Conservation (phyloP, 2,888 invertebrate species). For the Panzeria rudis region DNA sequence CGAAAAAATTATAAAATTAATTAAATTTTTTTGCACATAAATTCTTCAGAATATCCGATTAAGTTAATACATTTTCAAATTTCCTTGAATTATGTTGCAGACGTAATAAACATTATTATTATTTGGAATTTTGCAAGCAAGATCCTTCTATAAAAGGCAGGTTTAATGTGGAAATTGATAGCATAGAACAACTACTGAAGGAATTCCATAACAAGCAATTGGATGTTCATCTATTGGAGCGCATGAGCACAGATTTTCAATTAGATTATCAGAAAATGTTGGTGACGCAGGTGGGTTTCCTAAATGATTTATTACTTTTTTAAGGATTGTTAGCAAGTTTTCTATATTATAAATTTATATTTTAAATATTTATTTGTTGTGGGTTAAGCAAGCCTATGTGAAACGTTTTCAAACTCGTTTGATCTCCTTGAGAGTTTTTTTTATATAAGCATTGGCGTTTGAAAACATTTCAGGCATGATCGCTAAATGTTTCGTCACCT, state of each 20-base stretch:
- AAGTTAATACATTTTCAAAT: not conserved
- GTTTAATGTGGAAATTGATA: conserved; percentile 80
- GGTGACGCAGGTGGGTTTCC: conserved; percentile 78
- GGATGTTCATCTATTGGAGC: conserved; percentile 80
- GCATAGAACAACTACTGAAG: conserved; percentile 80
- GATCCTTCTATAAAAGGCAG: conserved; percentile 80
- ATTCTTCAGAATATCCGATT: no score
- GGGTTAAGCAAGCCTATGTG: no score
- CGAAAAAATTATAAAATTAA: no score
- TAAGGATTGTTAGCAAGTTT: not conserved
- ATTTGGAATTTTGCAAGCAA: conserved; percentile 82
- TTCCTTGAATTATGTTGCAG: conserved; percentile 72
- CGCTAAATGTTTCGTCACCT: no score
- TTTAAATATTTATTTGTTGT: not conserved
- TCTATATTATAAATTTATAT: not conserved
- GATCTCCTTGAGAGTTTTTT: no score
- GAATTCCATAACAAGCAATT: conserved; percentile 81
- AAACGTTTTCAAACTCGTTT: no score
- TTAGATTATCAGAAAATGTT: conserved; percentile 82
- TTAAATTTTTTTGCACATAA: no score
- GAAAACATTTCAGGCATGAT: no score
- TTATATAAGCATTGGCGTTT: no score
- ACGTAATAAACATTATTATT: conserved; percentile 82
- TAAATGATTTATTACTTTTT: not conserved
- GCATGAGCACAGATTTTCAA: conserved; percentile 82